Conservation (phyloP, 2,113 vertebrate genomes). For the Calidris pugnax region DNA sequence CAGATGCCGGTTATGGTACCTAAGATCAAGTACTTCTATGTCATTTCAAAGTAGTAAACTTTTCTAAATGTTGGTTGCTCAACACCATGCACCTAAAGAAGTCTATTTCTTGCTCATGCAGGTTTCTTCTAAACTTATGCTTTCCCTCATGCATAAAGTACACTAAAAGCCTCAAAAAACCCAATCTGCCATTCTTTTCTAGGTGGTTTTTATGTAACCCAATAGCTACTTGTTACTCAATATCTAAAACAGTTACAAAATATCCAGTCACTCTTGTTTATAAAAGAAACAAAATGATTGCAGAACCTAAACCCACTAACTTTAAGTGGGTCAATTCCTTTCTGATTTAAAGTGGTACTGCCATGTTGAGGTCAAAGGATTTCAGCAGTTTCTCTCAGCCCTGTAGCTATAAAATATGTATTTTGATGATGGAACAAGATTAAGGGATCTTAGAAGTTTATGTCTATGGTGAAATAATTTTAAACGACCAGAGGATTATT, state of each 20-base stretch:
- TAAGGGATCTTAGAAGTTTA: not conserved
- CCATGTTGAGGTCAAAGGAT: not conserved
- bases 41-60: not conserved
- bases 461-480: not conserved
- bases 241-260: not conserved
- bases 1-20: not conserved
- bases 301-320: accelerated
- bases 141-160: not conserved
- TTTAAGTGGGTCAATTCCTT: not conserved
- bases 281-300: not conserved
- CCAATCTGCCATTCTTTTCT: not conserved
- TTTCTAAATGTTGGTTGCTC: not conserved
- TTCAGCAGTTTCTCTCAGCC: not conserved
- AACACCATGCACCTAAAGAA: not conserved
- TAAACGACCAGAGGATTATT: not conserved
- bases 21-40: not conserved
- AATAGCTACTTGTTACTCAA: not conserved
- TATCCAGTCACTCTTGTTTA: not conserved
- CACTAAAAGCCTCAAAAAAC: not conserved
- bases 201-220: not conserved
- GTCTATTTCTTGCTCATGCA: not conserved
- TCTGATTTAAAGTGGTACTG: not conserved
- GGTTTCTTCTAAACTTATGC: not conserved
- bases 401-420: not conserved
- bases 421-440: not conserved